A percentile compares a stretch with the other conserved stretches of the same genome.
Evolutionary conservation across 2,113 vertebrate genomes (phyloP).

Genomic region (Rhegmatorhina hoffmannsi): DNA sequence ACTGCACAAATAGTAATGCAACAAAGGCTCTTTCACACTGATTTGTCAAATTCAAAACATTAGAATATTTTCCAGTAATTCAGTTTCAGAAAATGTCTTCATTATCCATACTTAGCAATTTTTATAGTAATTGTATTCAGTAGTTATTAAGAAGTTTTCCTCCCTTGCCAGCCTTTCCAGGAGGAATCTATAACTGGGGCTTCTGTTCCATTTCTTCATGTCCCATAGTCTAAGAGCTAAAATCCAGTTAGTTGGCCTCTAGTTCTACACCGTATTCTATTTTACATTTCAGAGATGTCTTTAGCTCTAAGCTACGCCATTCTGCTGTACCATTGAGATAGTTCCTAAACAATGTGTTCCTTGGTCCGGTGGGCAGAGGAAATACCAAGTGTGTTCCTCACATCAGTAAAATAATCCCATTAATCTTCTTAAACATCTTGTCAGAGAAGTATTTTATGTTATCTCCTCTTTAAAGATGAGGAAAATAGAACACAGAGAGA

Average conservation of each 20-base stretch:
- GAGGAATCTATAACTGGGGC: not conserved
- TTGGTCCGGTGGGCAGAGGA: not conserved
- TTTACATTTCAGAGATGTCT: not conserved
- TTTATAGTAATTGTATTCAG: not conserved
- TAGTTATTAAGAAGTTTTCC: not conserved
- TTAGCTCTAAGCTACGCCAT: not conserved
- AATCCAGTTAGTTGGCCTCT: not conserved
- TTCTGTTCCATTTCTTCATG: not conserved
- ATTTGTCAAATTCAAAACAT: not conserved
- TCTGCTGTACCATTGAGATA: not conserved
- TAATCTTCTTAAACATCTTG: not conserved
- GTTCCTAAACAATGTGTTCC: not conserved
- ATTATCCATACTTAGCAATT: not conserved
- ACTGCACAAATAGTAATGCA: not conserved
- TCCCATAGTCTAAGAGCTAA: not conserved
- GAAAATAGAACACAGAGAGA: not conserved
- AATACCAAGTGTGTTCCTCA: not conserved
- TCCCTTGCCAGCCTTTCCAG: not conserved
- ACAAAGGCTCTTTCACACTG: not conserved
- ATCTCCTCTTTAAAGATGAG: not conserved
- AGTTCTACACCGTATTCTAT: not conserved
- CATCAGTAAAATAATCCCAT: not conserved
- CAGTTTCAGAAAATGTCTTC: not conserved
- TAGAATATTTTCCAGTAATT: not conserved
- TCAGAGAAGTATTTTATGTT: not conserved